phyloP scores from a whole-genome alignment of 2,113 vertebrate genomes.

The Hemichromis elongatus region DNA sequence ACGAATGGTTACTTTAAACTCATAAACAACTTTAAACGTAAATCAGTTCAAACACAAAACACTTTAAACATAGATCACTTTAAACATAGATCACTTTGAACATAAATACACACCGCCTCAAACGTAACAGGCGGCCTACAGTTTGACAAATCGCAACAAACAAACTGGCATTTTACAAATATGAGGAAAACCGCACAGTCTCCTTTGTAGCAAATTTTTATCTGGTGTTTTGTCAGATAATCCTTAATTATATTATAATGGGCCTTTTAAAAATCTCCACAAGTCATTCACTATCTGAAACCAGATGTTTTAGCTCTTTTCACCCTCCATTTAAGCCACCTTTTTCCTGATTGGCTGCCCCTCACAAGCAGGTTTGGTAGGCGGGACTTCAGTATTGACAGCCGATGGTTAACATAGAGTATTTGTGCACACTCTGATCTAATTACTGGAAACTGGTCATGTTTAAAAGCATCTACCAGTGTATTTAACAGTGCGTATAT shows the following conservation, averaged over 20 bases:
- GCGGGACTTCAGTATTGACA: neutral
- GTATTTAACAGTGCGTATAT: neutral
- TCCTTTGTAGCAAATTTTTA: neutral
- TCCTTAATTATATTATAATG: neutral
- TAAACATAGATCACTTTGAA: too few relatives aligned
- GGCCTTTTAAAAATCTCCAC: neutral
- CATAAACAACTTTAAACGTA: too few relatives aligned
- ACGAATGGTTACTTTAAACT: too few relatives aligned
- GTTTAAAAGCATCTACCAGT: neutral
- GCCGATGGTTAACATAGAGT: neutral
- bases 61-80: too few relatives aligned
- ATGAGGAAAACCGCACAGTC: too few relatives aligned
- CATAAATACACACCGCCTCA: too few relatives aligned
- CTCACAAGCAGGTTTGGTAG: neutral
- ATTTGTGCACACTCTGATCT: neutral
- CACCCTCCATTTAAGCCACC: neutral
- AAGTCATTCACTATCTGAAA: neutral
- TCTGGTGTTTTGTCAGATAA: neutral
- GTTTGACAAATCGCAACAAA: too few relatives aligned
- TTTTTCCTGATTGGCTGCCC: neutral
- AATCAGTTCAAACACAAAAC: too few relatives aligned
- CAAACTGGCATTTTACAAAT: too few relatives aligned
- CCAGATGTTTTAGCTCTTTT: neutral
- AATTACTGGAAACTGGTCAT: neutral
- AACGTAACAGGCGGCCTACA: too few relatives aligned